These are phyloP conservation scores for Ciconia stormi DNA, from an alignment of 2,113 vertebrate genomes.

Conservation along the genomic window DNA sequence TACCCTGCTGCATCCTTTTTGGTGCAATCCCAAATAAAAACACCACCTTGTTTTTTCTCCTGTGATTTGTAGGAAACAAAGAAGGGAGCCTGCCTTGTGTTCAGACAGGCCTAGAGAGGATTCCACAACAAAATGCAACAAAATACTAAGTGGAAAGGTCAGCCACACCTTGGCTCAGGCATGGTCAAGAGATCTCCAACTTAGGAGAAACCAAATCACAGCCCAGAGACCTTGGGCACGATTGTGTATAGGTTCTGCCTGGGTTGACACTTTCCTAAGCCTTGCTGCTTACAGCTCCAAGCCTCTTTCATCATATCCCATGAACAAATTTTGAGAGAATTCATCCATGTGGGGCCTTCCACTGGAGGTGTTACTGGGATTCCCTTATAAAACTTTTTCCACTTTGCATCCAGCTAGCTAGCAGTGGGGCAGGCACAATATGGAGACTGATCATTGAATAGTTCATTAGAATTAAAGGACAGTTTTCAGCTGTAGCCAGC, in stretches of 20 bases:
- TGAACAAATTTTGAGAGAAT: neutral
- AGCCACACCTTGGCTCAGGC: neutral
- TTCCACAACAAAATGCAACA: neutral
- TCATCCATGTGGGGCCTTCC: neutral
- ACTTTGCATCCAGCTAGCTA: neutral
- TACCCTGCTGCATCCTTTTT: neutral
- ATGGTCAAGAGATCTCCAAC: neutral
- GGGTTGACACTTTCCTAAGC: neutral
- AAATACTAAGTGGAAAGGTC: neutral
- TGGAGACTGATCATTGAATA: neutral
- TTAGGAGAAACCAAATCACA: neutral
- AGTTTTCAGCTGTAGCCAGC: neutral
- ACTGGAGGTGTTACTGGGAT: neutral
- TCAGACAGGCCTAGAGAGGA: neutral
- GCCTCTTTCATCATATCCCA: neutral
- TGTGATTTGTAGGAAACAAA: neutral
- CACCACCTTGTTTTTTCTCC: neutral
- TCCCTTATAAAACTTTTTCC: neutral
- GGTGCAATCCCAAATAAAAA: neutral
- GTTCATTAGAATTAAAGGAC: neutral
- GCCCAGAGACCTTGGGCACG: accelerated
- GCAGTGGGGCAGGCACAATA: neutral
- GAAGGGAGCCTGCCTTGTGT: neutral
- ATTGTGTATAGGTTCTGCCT: neutral
- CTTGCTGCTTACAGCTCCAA: neutral